A percentile compares a stretch with the other conserved stretches of the same genome.
Conservation (phyloP, 92 coral and sea anemone genomes). For the Nematostella vectensis region DNA sequence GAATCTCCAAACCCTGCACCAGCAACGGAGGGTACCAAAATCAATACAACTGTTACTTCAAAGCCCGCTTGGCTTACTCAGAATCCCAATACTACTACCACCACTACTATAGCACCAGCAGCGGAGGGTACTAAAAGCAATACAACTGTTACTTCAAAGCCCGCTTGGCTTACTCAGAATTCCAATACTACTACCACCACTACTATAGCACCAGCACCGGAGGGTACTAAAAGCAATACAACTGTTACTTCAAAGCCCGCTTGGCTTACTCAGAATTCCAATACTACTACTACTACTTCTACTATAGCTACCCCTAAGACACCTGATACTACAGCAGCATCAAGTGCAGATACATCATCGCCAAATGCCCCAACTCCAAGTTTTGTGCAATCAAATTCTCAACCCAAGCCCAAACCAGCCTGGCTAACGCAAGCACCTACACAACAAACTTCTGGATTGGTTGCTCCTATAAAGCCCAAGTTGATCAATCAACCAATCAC, state of each 20-base stretch:
- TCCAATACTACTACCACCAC: background rate
- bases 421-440: too few relatives aligned
- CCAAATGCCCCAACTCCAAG: too few relatives aligned
- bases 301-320: background rate
- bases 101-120: background rate
- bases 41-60: background rate
- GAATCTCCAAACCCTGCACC: too few relatives aligned
- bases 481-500: too few relatives aligned
- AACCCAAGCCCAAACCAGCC: too few relatives aligned
- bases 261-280: conserved; percentile 11
- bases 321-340: background rate
- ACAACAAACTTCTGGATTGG: too few relatives aligned
- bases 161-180: conserved; percentile 18
- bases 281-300: background rate
- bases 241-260: conserved; percentile 7
- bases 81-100: background rate
- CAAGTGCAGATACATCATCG: background rate
- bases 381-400: too few relatives aligned
- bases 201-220: background rate
- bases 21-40: background rate
- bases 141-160: conserved; percentile 1
- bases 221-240: background rate
- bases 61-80: conserved; percentile 4
- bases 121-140: background rate
- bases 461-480: too few relatives aligned